Conservation (phyloP, 2,797 vertebrate genomes). For the Xenopus petersii region DNA sequence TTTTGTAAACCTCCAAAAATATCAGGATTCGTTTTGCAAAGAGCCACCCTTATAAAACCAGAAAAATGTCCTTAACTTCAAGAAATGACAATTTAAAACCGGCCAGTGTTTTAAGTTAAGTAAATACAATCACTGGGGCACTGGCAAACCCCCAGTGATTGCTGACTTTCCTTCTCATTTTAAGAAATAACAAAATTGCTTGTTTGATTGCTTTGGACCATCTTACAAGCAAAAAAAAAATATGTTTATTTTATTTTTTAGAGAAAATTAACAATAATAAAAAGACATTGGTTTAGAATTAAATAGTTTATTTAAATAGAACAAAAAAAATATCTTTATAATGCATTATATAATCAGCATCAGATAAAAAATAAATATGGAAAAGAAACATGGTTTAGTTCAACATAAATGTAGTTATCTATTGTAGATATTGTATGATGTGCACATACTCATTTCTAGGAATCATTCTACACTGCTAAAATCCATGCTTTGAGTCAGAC, state of each 20-base stretch:
- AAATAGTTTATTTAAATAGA: conserved; percentile 60
- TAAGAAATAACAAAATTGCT: too few species aligned
- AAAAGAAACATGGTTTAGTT: conserved; percentile 54
- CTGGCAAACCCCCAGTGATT: neutral
- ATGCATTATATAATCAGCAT: conserved; percentile 56
- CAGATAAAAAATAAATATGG: conserved; percentile 64
- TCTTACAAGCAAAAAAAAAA: too few species aligned
- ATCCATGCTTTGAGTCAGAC: conserved; percentile 52
- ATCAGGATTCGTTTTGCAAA: too few species aligned
- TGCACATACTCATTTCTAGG: conserved; percentile 37
- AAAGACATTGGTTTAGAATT: conserved; percentile 54
- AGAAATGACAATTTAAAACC: too few species aligned
- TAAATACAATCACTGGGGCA: too few species aligned
- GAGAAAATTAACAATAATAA: neutral
- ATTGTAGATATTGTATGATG: conserved; percentile 44
- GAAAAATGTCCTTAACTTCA: too few species aligned
- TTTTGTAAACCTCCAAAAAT: too few species aligned
- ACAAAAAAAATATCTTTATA: conserved; percentile 52
- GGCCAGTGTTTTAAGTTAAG: too few species aligned
- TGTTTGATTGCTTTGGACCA: too few species aligned
- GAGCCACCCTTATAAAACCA: too few species aligned
- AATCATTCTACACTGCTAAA: conserved; percentile 52
- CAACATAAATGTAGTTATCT: conserved; percentile 53
- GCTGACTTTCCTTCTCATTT: neutral
- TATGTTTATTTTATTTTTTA: too few species aligned